phyloP scores from a whole-genome alignment of 2,113 vertebrate genomes.

The Brachypteracias leptosomus region DNA sequence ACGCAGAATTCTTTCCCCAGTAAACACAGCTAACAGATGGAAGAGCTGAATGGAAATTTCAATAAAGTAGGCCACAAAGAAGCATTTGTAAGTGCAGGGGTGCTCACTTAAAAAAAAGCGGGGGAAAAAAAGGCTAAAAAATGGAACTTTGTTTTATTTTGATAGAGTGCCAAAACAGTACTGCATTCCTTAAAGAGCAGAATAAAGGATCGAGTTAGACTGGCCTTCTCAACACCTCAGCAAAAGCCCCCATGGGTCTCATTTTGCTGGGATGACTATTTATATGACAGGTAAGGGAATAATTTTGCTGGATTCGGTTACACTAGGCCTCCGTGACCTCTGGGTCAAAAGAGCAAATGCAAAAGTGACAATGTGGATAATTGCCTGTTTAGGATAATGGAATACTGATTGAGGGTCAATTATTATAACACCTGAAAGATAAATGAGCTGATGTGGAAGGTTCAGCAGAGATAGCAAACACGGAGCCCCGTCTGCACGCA shows the following conservation, averaged over 20 bases:
- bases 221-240: slow-evolving; percentile 80
- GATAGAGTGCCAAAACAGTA: slow-evolving; percentile 82
- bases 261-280: slow-evolving; percentile 86
- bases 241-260: slow-evolving; percentile 86
- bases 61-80: slow-evolving; percentile 85
- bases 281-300: slow-evolving; percentile 88
- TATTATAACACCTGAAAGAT: slow-evolving; percentile 86
- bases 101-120: slow-evolving; percentile 56
- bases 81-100: slow-evolving; percentile 80
- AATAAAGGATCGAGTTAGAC: slow-evolving; percentile 85
- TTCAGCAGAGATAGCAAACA: slow-evolving; percentile 72
- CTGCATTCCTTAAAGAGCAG: slow-evolving; percentile 81
- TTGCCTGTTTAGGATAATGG: slow-evolving; percentile 92
- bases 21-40: slow-evolving; percentile 84
- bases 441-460: slow-evolving; percentile 81
- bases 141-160: slow-evolving; percentile 86
- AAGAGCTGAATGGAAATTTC: slow-evolving; percentile 84
- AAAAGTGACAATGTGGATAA: slow-evolving; percentile 98
- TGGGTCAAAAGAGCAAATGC: slow-evolving; percentile 88
- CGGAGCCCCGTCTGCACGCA: slow-evolving; percentile 51
- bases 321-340: slow-evolving; percentile 83
- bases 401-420: slow-evolving; percentile 91
- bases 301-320: slow-evolving; percentile 86
- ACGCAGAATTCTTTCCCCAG: slow-evolving; percentile 80
- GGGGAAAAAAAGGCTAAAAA: slow-evolving; percentile 55